Base-by-base conservation (phyloP, 2,888 invertebrate genomes). In the Prenolepis imparis region DNA sequence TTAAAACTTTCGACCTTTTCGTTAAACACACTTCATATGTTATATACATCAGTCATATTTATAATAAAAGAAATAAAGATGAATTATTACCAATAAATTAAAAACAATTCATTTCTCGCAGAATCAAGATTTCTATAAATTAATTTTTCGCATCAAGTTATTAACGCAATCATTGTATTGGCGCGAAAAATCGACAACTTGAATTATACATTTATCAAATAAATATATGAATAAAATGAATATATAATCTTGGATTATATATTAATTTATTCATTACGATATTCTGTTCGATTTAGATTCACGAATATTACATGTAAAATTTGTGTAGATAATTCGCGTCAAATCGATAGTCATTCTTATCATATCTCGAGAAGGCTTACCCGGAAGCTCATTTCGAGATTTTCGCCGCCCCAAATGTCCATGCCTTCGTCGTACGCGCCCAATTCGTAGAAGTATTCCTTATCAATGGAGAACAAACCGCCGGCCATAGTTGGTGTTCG, bases 351-450 rank as follows among this genome's bases (percentile, higher is more conserved):
- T 28, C 39, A 32, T 67, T 24, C 44, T 59, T 61, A 32, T 28
- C 24, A 9, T 11, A 78, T 70, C 3, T 70, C 11, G 18, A 28
- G 15, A 21, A 36, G 1, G 93, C 96, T 96, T 96, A 98, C 98
- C 96, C 98, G 96, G 95, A 98, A 98, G 93, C 98, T 98, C 97
- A 99, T 98, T 95, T 99, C 98, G 67, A 99, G 96, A 95, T 98
- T 98, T 95, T 99, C 98, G 72, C 98, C 98, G 74, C 99, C 99
- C 99, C 99, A 99, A 93, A 99, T 99, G 95, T 99, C 99, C 99
- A 99, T 99, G 91, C 99, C 99, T 95, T 99, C 97, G 95, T 99
- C 99, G 95, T 99, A 99, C 78, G 99, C 97, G 77, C 99, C 99
- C 87, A 99, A 96, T 95, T 99, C 98, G 95, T 99, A 98, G 96